A percentile compares a stretch with the other conserved stretches of the same genome.
These are phyloP conservation scores for Hippocampus mohnikei DNA, from an alignment of 2,113 vertebrate genomes.

Conservation along the genomic window DNA sequence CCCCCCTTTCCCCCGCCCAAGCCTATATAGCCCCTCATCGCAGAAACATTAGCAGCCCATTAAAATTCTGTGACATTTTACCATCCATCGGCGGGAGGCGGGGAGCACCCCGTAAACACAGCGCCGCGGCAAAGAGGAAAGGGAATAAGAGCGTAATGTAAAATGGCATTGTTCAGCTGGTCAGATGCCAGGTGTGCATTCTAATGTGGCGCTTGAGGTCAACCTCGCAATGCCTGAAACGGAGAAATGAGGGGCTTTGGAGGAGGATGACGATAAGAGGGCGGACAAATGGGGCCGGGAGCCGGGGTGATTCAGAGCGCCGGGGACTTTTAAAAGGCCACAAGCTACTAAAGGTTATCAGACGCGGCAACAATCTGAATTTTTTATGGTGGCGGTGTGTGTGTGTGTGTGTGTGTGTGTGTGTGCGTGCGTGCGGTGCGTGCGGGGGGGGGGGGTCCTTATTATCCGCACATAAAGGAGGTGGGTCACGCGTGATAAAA, in stretches of 20 bases:
- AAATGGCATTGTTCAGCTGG: conserved; percentile 58
- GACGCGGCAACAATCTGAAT: conserved; percentile 62
- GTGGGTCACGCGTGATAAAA: conserved; percentile 44
- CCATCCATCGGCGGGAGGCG: conserved; percentile 39
- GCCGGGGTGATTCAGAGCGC: conserved; percentile 61
- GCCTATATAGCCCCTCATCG: conserved; percentile 19
- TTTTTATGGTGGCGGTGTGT: conserved; percentile 38
- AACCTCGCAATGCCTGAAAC: conserved; percentile 57
- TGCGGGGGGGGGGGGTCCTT: conserved; percentile 38
- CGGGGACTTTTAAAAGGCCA: conserved; percentile 67
- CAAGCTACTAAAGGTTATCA: conserved; percentile 63
- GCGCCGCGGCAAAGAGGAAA: conserved; percentile 56
- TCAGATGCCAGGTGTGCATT: conserved; percentile 58
- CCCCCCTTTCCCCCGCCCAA: neutral
- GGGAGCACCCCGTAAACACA: conserved; percentile 65
- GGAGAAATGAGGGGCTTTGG: conserved; percentile 26
- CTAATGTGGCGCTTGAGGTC: conserved; percentile 58
- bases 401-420: too few relatives aligned
- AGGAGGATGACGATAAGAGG: conserved; percentile 51
- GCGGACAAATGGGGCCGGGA: conserved; percentile 46
- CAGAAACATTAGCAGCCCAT: conserved; percentile 55
- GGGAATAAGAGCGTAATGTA: conserved; percentile 60
- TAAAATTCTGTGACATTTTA: conserved; percentile 74
- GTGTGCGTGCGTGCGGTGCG: neutral
- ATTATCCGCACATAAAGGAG: conserved; percentile 56